Percentiles rank a stretch among this genome's conserved stretches.
Conservation (phyloP, 2,113 vertebrate genomes). For the Ardeotis arabs region DNA sequence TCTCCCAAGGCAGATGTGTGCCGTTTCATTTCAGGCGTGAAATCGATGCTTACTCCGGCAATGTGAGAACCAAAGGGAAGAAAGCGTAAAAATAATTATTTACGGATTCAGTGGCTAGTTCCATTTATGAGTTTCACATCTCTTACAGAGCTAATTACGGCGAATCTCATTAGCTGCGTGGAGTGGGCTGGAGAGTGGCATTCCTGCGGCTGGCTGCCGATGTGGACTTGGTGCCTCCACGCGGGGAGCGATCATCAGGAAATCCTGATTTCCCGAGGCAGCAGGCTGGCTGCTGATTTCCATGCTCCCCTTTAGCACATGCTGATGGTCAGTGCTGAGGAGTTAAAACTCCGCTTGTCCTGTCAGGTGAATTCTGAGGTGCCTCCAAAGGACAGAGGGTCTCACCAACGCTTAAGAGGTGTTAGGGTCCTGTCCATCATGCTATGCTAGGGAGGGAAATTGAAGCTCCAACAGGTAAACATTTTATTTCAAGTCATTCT, state of each 20-base stretch:
- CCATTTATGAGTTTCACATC: background rate
- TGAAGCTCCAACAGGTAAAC: background rate
- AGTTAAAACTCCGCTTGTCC: background rate
- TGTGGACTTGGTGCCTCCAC: background rate
- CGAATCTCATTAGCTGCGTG: background rate
- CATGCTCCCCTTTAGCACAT: background rate
- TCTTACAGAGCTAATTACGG: constrained; percentile 10
- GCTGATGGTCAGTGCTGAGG: background rate
- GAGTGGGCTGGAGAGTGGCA: background rate
- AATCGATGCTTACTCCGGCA: background rate
- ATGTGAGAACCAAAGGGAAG: background rate
- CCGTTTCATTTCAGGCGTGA: background rate
- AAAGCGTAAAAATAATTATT: background rate
- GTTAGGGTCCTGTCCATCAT: background rate
- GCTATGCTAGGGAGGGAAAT: background rate
- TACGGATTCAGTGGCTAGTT: background rate
- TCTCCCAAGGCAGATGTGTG: background rate
- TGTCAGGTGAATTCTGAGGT: background rate
- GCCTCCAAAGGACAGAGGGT: background rate
- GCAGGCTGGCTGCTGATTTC: background rate
- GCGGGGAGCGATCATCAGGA: background rate
- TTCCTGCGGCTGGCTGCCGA: background rate
- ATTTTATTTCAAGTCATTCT: background rate
- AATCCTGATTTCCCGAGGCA: background rate
- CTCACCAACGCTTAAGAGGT: too few species aligned